phyloP scores from a whole-genome alignment of 2,888 invertebrate species.

The Synanthedon myopaeformis region DNA sequence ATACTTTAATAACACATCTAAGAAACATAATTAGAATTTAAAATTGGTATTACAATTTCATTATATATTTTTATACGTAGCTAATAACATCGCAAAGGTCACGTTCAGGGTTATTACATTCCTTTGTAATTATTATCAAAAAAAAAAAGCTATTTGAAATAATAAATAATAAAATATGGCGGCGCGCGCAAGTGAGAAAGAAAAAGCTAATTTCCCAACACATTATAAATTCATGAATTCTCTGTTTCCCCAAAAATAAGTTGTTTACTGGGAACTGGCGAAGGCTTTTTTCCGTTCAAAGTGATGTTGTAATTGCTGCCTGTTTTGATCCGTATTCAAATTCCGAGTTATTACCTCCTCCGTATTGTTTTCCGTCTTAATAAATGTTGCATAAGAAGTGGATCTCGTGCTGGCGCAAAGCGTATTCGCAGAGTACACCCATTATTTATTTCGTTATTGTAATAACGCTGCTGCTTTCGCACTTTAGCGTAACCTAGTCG shows the following conservation, averaged over 20 bases:
- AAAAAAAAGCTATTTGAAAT: conserved; percentile 10
- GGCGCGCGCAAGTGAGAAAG: conserved; percentile 23
- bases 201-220: conserved; percentile 57
- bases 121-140: conserved; percentile 4
- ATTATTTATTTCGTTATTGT: too few species aligned
- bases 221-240: conserved; percentile 64
- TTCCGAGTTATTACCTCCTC: neutral
- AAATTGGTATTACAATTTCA: too few species aligned
- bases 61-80: too few species aligned
- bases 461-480: too few species aligned
- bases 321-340: conserved; percentile 17
- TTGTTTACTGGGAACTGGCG: conserved; percentile 46
- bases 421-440: too few species aligned
- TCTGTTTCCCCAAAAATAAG: conserved; percentile 53
- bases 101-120: neutral
- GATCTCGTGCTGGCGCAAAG: too few species aligned
- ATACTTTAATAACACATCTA: too few species aligned
- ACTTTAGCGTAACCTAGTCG: too few species aligned
- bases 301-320: conserved; percentile 37
- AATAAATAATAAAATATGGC: conserved; percentile 7
- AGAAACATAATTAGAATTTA: too few species aligned
- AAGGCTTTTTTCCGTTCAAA: conserved; percentile 13
- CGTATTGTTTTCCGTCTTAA: neutral
- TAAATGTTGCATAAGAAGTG: neutral
- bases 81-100: too few species aligned